Evolutionary conservation across 2,797 vertebrate species (phyloP).

Genomic region (Epinephelus awoara): DNA sequence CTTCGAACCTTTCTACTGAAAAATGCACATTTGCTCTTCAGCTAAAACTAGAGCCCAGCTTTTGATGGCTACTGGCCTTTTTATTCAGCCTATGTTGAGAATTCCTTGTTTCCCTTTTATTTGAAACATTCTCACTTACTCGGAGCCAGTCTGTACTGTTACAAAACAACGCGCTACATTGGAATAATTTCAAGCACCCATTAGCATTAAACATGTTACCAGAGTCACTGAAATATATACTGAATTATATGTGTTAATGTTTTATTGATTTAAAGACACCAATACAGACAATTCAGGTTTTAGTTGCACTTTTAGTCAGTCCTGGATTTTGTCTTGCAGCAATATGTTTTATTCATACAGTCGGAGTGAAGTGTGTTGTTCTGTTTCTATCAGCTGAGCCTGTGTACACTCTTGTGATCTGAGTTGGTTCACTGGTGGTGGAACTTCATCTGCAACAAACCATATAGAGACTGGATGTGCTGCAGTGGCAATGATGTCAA

Average conservation of each 20-base stretch:
- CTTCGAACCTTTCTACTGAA: not conserved
- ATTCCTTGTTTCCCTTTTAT: not conserved
- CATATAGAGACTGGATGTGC: not conserved
- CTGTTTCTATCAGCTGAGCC: not conserved
- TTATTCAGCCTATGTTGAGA: not conserved
- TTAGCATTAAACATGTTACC: not conserved
- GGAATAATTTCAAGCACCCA: slow-evolving; percentile 2
- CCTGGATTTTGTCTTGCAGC: slow-evolving; percentile 45
- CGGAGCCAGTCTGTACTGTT: not conserved
- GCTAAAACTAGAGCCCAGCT: not conserved
- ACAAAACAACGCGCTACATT: not conserved
- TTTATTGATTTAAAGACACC: slow-evolving; percentile 47
- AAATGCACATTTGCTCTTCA: not conserved
- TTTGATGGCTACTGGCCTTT: not conserved
- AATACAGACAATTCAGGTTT: slow-evolving; percentile 3
- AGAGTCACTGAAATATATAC: not conserved
- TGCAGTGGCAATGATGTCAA: not conserved
- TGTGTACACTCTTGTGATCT: not conserved
- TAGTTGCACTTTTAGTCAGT: slow-evolving; percentile 27
- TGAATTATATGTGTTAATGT: slow-evolving; percentile 3
- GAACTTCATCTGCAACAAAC: not conserved
- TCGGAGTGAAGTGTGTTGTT: slow-evolving; percentile 35
- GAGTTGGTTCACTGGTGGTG: not conserved
- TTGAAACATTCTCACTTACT: not conserved
- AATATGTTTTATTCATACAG: slow-evolving; percentile 56